Percentiles rank a stretch among this genome's conserved stretches.
Conservation (phyloP, 2,113 vertebrate species). For the Conger conger region DNA sequence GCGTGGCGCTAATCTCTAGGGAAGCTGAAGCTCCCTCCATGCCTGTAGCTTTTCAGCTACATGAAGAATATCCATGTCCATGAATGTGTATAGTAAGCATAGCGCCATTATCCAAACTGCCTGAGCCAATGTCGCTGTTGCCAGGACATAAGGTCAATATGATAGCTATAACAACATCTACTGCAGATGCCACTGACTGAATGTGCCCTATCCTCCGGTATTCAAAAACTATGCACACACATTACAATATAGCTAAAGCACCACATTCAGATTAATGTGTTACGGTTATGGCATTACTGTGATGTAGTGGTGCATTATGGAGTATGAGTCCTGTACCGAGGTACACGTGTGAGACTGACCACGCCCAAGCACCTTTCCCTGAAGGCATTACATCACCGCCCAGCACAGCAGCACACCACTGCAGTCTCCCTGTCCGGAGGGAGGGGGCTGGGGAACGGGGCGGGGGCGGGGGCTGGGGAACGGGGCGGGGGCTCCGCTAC, state of each 20-base stretch:
- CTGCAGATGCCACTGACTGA: too few relatives aligned
- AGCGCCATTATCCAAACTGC: slow-evolving; percentile 19
- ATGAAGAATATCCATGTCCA: too few relatives aligned
- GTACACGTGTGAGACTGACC: background rate
- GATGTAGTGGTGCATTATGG: background rate
- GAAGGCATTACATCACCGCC: background rate
- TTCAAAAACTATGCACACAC: background rate
- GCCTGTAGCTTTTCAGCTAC: too few relatives aligned
- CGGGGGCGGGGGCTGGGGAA: too few relatives aligned
- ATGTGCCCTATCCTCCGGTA: too few relatives aligned
- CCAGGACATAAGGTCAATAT: too few relatives aligned
- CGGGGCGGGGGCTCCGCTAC: background rate
- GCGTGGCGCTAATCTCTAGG: slow-evolving; percentile 64
- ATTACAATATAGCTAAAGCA: background rate
- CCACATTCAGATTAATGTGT: background rate
- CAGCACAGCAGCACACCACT: slow-evolving; percentile 8
- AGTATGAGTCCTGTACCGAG: background rate
- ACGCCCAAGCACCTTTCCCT: background rate
- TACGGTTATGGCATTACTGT: too few relatives aligned
- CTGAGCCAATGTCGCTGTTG: too few relatives aligned
- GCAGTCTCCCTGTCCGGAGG: background rate
- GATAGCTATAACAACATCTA: too few relatives aligned
- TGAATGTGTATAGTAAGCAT: background rate
- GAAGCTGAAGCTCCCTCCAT: too few relatives aligned
- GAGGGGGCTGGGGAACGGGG: background rate